Evolutionary conservation across 2,797 vertebrate genomes (phyloP).

Genomic region (Epinephelus coioides): DNA sequence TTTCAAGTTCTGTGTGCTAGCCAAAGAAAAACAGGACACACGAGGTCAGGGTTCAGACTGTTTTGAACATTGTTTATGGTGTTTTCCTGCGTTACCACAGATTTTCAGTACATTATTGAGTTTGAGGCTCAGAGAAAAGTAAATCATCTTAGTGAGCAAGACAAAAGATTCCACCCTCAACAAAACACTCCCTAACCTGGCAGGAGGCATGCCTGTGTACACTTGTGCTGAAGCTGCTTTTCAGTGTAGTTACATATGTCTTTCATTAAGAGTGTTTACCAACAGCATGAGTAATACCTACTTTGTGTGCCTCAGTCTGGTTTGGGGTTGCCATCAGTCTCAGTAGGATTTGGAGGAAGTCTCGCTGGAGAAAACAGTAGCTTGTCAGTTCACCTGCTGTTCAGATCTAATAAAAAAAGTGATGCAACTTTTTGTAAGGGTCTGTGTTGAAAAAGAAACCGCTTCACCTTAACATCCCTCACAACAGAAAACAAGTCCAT

Average conservation of each 20-base stretch:
- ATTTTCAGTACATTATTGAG: not conserved
- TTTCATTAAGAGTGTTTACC: slow-evolving; percentile 65
- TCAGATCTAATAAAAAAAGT: not conserved
- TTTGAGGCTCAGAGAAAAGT: slow-evolving; percentile 22
- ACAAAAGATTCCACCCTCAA: slow-evolving; percentile 25
- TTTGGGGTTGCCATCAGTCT: slow-evolving; percentile 11
- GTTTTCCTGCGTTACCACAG: not conserved
- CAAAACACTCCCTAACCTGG: slow-evolving; percentile 36
- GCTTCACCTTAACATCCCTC: slow-evolving; percentile 32
- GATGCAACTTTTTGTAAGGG: not conserved
- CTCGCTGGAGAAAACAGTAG: slow-evolving; percentile 13
- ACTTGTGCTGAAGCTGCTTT: slow-evolving; percentile 36
- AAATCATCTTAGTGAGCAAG: slow-evolving; percentile 23
- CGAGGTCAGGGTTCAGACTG: not conserved
- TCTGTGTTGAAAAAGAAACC: not conserved
- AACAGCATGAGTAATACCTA: slow-evolving; percentile 72
- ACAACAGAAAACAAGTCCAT: slow-evolving; percentile 11
- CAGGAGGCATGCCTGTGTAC: slow-evolving; percentile 36
- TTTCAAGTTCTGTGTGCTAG: slow-evolving; percentile 70
- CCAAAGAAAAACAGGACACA: slow-evolving; percentile 25
- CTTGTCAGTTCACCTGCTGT: slow-evolving; percentile 12
- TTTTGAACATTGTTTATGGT: not conserved
- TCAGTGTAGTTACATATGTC: slow-evolving; percentile 27
- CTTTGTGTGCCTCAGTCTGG: slow-evolving; percentile 47
- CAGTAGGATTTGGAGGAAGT: slow-evolving; percentile 18